Percentiles rank a stretch among this genome's conserved stretches.
phyloP scores from a whole-genome alignment of 1,140 invertebrate genomes.

The Drosophila watanabei region DNA sequence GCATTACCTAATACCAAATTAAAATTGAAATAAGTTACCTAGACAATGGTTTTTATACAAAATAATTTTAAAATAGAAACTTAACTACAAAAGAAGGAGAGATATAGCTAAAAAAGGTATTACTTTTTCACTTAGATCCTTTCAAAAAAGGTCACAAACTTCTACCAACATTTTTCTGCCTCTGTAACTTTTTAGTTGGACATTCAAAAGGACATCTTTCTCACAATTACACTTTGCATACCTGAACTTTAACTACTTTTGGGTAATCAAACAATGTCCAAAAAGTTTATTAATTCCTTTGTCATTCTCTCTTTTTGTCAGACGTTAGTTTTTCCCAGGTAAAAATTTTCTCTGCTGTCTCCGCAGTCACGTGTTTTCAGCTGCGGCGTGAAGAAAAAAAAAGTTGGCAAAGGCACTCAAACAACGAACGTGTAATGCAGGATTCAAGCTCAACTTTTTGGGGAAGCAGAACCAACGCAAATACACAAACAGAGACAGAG shows the following conservation, averaged over 20 bases:
- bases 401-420: conserved; percentile 42
- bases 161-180: neutral
- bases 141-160: neutral
- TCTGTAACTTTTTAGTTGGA: neutral
- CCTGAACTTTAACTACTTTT: conserved; percentile 28
- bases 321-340: conserved; percentile 26
- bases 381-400: conserved; percentile 55
- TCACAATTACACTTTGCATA: conserved; percentile 25
- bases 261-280: conserved; percentile 38
- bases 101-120: neutral
- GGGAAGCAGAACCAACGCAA: conserved; percentile 14
- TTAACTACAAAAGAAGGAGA: neutral
- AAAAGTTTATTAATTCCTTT: conserved; percentile 55
- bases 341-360: conserved; percentile 32
- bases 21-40: too few species aligned
- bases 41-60: too few species aligned
- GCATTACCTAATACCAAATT: too few species aligned
- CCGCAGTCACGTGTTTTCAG: conserved; percentile 56
- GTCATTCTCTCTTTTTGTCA: conserved; percentile 16
- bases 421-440: conserved; percentile 43
- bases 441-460: conserved; percentile 64
- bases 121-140: neutral
- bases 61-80: too few species aligned
- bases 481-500: conserved; percentile 25
- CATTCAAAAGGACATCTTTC: conserved; percentile 14